Evolutionary conservation across 2,113 vertebrate genomes (phyloP), one percentile per base, ranked within the genome.

Genomic region (Hystrix brachyura): DNA sequence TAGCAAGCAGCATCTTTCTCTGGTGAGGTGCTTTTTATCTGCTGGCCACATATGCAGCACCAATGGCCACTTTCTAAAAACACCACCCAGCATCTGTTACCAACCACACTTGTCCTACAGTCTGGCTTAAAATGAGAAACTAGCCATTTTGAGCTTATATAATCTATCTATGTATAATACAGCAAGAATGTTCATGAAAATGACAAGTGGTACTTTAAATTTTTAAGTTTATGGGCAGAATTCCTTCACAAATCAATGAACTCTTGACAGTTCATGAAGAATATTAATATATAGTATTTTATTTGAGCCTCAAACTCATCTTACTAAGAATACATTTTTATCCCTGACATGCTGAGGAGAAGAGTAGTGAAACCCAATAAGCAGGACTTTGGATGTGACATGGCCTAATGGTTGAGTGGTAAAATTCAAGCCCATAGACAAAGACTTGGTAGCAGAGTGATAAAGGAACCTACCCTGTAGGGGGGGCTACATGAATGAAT

Each of bases 1-100:
- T 69, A 91, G 51, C 27, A 80, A 80, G 43, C 27, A 94, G 62
- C 18, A 48, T 76, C 74, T 62, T 93, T 65, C 76, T 78, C 74
- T 67, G 38, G 10, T 27, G 38, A 1, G 4, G 43, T 46, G 3
- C 17, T 34, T 95, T 80, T 83, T 76, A 46, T 46, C 74, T 84
- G 14, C 43, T 14, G 12, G 85, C 53, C 65, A 76, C 9, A 27
- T 9, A 23, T 1, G 5, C 18, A 62, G 53, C 21, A 57, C 7
- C 18, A 46, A 11, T 29, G 11, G 57, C 29, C 65, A 23, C 12
- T 23, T 64, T 74, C 59, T 78, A 46, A 91, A 85, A 38, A 69
- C 2, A 59, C 1, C 18, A 38, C 32, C 46, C 34, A 34, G 19
- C 9, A 29, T 46, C 27, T 38, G 72, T 38, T 9, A 59, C 59